A percentile compares a stretch with the other conserved stretches of the same genome.
These are phyloP conservation scores for Gallinago paraguaiae DNA, from an alignment of 2,113 vertebrate species.

Conservation along the genomic window DNA sequence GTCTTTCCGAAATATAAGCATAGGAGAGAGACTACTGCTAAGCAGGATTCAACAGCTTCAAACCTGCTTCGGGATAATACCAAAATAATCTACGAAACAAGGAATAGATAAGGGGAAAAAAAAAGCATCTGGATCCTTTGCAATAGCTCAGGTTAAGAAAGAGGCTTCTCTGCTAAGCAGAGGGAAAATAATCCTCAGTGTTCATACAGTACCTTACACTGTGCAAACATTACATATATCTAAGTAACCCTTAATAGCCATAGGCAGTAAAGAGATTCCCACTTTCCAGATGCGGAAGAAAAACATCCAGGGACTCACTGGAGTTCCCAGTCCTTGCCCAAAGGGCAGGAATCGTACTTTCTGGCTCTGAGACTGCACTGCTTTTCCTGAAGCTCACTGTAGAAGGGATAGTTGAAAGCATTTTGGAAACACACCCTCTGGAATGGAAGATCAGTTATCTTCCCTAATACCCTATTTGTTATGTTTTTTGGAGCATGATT, in stretches of 20 bases:
- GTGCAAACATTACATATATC: not conserved
- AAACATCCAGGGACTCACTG: not conserved
- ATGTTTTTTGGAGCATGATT: not conserved
- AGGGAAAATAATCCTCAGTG: slow-evolving; percentile 8
- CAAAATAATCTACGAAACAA: slow-evolving; percentile 20
- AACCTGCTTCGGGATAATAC: not conserved
- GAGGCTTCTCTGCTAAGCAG: not conserved
- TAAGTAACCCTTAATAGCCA: not conserved
- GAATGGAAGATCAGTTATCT: not conserved
- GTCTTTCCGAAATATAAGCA: not conserved
- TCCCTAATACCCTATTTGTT: no score
- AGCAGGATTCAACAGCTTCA: not conserved
- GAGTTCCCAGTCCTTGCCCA: not conserved
- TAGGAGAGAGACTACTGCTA: not conserved
- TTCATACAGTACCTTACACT: not conserved
- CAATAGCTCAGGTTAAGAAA: not conserved
- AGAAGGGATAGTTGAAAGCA: not conserved
- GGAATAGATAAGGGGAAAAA: not conserved
- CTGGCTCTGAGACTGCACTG: not conserved
- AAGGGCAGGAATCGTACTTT: accelerated
- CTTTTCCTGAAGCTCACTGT: not conserved
- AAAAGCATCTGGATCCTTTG: not conserved
- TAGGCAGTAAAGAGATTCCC: not conserved
- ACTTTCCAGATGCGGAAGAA: not conserved
- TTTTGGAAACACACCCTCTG: not conserved